Percentiles rank a stretch among this genome's conserved stretches.
phyloP scores from a whole-genome alignment of 2,888 invertebrate genomes.

The Drosophila merina region DNA sequence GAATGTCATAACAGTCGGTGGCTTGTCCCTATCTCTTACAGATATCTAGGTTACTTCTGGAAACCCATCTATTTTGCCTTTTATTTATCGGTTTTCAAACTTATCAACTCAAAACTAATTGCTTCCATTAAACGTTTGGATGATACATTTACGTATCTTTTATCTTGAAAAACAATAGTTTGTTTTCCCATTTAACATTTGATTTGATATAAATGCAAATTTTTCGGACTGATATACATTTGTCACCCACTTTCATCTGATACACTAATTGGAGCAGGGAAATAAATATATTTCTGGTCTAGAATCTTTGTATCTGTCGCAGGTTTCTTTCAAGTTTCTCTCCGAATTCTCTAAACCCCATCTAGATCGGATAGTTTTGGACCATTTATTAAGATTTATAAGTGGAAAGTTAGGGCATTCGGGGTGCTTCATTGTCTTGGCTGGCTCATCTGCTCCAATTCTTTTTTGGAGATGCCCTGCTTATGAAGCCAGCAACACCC shows the following conservation, averaged over 20 bases:
- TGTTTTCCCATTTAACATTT: constrained; percentile 2
- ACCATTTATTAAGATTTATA: constrained; percentile 13
- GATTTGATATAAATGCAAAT: not conserved
- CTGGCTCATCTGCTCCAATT: constrained; percentile 41
- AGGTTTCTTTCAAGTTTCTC: constrained; percentile 12
- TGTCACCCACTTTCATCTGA: constrained; percentile 1
- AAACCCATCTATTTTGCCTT: not conserved
- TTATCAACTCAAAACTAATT: constrained; percentile 1
- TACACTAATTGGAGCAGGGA: constrained; percentile 2
- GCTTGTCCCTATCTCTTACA: not conserved
- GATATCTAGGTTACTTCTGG: constrained; percentile 1
- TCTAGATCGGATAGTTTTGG: constrained; percentile 4
- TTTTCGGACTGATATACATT: not conserved
- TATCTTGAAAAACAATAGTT: not conserved
- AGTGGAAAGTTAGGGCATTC: constrained; percentile 27
- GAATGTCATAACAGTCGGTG: constrained; percentile 54
- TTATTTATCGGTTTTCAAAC: not conserved
- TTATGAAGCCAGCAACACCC: constrained; percentile 17
- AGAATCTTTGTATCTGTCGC: constrained; percentile 18
- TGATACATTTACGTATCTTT: not conserved
- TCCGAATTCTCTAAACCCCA: constrained; percentile 12
- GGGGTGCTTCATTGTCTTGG: constrained; percentile 27
- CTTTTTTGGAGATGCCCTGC: constrained; percentile 28
- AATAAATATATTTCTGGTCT: not conserved
- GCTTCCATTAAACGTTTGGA: not conserved